phyloP scores from a whole-genome alignment of 2,888 invertebrate genomes.

The Zygogramma bicolorata region DNA sequence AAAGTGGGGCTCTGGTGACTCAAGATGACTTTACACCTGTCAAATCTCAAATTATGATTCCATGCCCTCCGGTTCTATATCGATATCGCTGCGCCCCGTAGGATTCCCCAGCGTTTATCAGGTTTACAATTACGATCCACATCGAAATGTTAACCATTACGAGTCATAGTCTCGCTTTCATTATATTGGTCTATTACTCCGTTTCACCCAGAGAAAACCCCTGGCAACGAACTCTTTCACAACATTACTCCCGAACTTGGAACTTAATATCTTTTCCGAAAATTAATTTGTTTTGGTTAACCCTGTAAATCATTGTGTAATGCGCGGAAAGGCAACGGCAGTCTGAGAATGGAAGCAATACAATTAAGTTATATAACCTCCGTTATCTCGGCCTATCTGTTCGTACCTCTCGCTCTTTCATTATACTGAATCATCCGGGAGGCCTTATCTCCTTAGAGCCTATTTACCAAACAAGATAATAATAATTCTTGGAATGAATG shows the following conservation, averaged over 20 bases:
- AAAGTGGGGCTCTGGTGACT: too few species aligned
- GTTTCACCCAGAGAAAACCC: neutral
- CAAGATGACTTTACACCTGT: too few species aligned
- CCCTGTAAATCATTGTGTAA: slow-evolving; percentile 27
- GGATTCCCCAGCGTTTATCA: too few species aligned
- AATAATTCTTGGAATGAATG: slow-evolving; percentile 30
- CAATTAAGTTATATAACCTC: slow-evolving; percentile 45
- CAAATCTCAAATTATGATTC: too few species aligned
- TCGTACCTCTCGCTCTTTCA: slow-evolving; percentile 21
- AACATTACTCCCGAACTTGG: neutral
- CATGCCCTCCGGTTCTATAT: too few species aligned
- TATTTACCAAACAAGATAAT: slow-evolving; percentile 38
- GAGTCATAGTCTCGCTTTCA: too few species aligned
- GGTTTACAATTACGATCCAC: too few species aligned
- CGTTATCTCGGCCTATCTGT: slow-evolving; percentile 44
- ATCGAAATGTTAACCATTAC: too few species aligned
- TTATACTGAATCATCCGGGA: slow-evolving; percentile 31
- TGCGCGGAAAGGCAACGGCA: slow-evolving; percentile 21
- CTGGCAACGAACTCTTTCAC: neutral
- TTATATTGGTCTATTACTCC: too few species aligned
- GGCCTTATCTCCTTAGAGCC: slow-evolving; percentile 35
- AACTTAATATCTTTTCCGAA: slow-evolving; percentile 24
- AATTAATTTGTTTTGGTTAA: slow-evolving; percentile 30
- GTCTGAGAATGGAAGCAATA: slow-evolving; percentile 47
- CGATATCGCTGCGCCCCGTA: too few species aligned